These are phyloP conservation scores for Muricea muricata DNA, from an alignment of 92 coral and sea anemone genomes.

Conservation along the genomic window DNA sequence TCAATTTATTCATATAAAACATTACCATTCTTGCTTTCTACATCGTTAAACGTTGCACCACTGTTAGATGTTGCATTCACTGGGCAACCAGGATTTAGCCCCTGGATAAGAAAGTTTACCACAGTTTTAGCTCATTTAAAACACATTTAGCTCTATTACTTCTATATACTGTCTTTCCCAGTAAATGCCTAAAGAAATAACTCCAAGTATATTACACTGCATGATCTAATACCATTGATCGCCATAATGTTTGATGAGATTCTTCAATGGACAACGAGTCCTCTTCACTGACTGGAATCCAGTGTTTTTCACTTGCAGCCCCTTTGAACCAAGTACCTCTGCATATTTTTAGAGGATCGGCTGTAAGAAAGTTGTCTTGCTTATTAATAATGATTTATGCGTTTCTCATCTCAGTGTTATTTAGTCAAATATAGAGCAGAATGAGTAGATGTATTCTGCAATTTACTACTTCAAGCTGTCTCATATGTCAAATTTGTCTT, in stretches of 20 bases:
- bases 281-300: conserved; percentile 90
- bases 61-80: neutral
- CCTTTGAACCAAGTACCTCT: conserved; percentile 98
- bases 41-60: neutral
- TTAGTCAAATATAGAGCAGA: too few relatives aligned
- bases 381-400: neutral
- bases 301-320: conserved; percentile 65
- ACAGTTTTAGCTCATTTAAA: neutral
- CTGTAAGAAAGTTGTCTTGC: conserved; percentile 45
- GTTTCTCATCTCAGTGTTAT: too few relatives aligned
- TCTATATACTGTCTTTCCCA: too few relatives aligned
- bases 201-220: neutral
- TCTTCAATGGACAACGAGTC: conserved; percentile 81
- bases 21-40: conserved; percentile 25
- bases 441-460: too few relatives aligned
- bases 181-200: too few relatives aligned
- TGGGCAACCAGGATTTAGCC: conserved; percentile 25
- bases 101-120: conserved; percentile 8
- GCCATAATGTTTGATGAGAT: conserved; percentile 88
- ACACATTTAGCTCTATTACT: neutral
- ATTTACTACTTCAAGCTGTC: too few relatives aligned
- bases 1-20: neutral
- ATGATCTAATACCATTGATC: conserved; percentile 76
- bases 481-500: too few relatives aligned
- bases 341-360: conserved; percentile 71